These are phyloP conservation scores for Porites lutea DNA, from an alignment of 64 coral and sea anemone genomes.

Conservation along the genomic window DNA sequence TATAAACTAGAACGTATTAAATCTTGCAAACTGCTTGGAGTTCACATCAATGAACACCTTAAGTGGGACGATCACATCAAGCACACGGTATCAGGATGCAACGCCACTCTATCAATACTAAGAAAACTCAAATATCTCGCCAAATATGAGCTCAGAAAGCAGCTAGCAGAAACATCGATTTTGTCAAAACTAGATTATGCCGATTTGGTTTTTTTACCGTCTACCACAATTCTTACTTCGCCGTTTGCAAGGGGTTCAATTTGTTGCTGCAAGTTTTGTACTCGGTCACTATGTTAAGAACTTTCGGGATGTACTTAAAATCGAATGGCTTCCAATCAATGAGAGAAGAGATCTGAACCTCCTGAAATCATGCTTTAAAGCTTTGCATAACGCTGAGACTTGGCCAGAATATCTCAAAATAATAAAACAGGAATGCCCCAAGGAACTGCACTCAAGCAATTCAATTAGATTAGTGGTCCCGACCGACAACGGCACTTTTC, in stretches of 20 bases:
- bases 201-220: conserved; percentile 56
- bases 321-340: conserved; percentile 32
- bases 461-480: no score
- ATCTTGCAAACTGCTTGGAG: conserved; percentile 4
- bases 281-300: conserved; percentile 47
- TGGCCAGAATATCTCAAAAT: no score
- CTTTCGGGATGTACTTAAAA: conserved; percentile 54
- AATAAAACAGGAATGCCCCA: no score
- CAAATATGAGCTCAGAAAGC: no score
- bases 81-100: conserved; percentile 29
- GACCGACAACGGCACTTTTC: no score
- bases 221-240: conserved; percentile 57
- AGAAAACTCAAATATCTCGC: conserved; percentile 28
- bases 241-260: conserved; percentile 64
- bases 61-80: conserved; percentile 61
- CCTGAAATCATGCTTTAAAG: no score
- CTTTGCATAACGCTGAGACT: no score
- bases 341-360: conserved; percentile 19
- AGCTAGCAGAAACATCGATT: no score
- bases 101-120: conserved; percentile 18
- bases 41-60: conserved; percentile 6
- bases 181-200: no score
- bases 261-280: conserved; percentile 36
- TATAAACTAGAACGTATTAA: conserved; percentile 27
- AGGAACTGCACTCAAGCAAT: no score